Evolutionary conservation across 2,888 invertebrate genomes (phyloP), one percentile per base, ranked within the genome.

Genomic region (Anodontia alba): DNA sequence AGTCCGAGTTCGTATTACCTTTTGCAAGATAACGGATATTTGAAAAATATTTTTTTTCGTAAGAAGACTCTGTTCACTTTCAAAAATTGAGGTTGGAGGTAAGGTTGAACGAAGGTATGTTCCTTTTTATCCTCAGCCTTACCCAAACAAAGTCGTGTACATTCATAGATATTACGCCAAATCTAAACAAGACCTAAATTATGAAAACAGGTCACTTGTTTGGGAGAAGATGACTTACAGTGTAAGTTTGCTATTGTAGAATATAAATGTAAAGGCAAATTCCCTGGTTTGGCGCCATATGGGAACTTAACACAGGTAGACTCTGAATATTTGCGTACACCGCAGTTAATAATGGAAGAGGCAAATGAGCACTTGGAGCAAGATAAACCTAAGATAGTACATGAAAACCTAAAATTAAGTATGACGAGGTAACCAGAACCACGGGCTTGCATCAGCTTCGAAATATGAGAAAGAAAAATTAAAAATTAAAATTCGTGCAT

Each of bases 221-320:
- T 57, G 29, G 29, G 57, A 5, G 23, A 10, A 23, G 57, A 29
- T 3, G 57, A 29, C 10, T 10, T 26, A 7, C 10, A 57, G 3
- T 1, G 29, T 17, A 57, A 26, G 1, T n/a, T n/a, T n/a, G 57
- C 57, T 3, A 3, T 57, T 26, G 57, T 57, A 20, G 79, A 79
- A 33, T 79, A 75, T n/a, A n/a, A n/a, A n/a, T n/a, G n/a, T 67
- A 57, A 75, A 8, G 75, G 75, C 20, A 46, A 36, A 57, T 70
- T 66, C 43, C 75, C 79, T 8, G 79, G 75, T 31, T 36, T 79
- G 8, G 23, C 43, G 20, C 17, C 38, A 0, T 70, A 79, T 46
- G 69, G 78, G 10, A 78, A 78, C 69, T 26, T 51, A 20, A 49
- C 36, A 70, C 62, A 75, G 7, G n/a, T n/a, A 36, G 38, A 0